Evolutionary conservation across 2,113 vertebrate species (phyloP), one percentile per base, ranked within the genome.

Genomic region (Campylorhamphus procurvoides): DNA sequence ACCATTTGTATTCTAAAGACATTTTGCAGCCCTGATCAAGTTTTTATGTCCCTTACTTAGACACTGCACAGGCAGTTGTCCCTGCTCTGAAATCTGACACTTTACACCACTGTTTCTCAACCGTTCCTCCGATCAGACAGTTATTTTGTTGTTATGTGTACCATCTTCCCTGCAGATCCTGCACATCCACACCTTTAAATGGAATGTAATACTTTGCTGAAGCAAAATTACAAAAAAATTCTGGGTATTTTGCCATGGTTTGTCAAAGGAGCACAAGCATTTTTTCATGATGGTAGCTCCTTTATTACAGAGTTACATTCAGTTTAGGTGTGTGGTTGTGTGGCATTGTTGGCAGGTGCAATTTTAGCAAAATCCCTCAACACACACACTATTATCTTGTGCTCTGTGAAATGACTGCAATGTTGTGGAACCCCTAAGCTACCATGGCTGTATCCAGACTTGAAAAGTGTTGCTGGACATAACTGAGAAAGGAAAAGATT

Each of bases 161-260:
- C 35, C 1, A 0, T 72, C 44, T 87, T 64, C 64, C 73, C 56
- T 84, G 25, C 64, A 95, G 64, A 78, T 84, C 69, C 42, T 75
- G 52, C 56, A 81, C 28, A 64, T 89, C 91, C 89, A 75, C 93
- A 87, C 91, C 83, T 96, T 89, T 72, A 68, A 87, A 84, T 75
- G 86, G 73, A 92, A 92, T 84, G 39, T 71, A 88, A 92, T 68
- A 59, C 55, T 79, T 82, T 49, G 67, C 67, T 78, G 47, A 74
- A 74, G 50, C 50, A 77, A 84, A 90, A 55, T 49, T 25, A 84
- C 64, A 47, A 47, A 67, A 94, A 92, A 42, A 2, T 19, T 68
- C 49, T 69, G 17, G 1, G 19, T 91, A 49, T 82, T 35, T 93
- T 91, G 85, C 71, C 37, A 60, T 2, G 2, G 27, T 53, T 91